Evolutionary conservation across 2,797 vertebrate genomes (phyloP).

Genomic region (Smutsia temminckii): DNA sequence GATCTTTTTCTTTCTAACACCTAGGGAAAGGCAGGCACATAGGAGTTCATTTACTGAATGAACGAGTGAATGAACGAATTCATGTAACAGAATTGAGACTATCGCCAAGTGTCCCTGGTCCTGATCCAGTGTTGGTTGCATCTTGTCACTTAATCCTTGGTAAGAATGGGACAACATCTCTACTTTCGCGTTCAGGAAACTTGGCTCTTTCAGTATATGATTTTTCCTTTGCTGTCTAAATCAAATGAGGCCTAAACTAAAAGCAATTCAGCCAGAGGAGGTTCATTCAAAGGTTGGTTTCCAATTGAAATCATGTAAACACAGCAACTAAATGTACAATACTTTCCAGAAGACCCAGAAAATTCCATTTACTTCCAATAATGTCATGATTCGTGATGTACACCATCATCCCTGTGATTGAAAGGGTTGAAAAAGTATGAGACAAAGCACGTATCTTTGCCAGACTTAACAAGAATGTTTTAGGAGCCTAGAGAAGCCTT

Average conservation of each 20-base stretch:
- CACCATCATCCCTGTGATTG: not conserved
- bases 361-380: slow-evolving; percentile 65
- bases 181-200: not conserved
- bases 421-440: not conserved
- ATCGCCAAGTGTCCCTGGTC: not conserved
- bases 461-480: not conserved
- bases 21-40: not conserved
- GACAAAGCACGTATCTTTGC: not conserved
- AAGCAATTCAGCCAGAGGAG: slow-evolving; percentile 56
- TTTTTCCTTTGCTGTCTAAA: slow-evolving; percentile 47
- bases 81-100: not conserved
- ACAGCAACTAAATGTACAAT: slow-evolving; percentile 42
- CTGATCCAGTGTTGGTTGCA: not conserved
- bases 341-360: slow-evolving; percentile 65
- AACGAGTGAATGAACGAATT: not conserved
- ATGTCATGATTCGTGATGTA: slow-evolving; percentile 63
- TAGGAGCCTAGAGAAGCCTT: slow-evolving; percentile 25
- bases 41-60: not conserved
- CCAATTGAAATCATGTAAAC: slow-evolving; percentile 68
- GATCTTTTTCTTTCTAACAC: not conserved
- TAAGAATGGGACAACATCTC: not conserved
- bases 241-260: slow-evolving; percentile 56
- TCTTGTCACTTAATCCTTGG: not conserved
- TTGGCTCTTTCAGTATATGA: not conserved
- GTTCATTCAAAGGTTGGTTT: slow-evolving; percentile 54